These are phyloP conservation scores for Pasiphila rectangulata DNA, from an alignment of 2,888 invertebrate genomes.

Conservation along the genomic window DNA sequence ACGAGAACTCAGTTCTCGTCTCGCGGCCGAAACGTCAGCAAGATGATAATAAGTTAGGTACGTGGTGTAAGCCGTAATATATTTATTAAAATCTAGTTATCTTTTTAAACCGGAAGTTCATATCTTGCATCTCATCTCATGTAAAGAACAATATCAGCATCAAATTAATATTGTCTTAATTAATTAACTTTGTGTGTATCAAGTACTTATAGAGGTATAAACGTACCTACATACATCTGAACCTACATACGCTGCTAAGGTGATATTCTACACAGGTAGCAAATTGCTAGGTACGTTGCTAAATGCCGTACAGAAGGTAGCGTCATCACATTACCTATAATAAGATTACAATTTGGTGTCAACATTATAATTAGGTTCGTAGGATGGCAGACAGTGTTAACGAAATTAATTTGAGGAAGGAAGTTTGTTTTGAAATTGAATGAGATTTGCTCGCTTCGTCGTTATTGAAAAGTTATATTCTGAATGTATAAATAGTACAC, in stretches of 20 bases:
- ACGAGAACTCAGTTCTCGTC: no score
- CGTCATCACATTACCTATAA: conserved; percentile 18
- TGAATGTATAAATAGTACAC: no score
- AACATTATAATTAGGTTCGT: conserved; percentile 22
- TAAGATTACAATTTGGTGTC: conserved; percentile 26
- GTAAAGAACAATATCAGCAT: no score
- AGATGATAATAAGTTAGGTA: no score
- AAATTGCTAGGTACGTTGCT: background rate
- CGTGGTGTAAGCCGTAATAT: no score
- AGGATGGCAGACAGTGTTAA: conserved; percentile 13
- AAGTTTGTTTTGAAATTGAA: background rate
- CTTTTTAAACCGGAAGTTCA: no score
- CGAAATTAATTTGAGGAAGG: conserved; percentile 1
- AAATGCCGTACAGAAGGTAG: conserved; percentile 13
- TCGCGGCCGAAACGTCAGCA: no score
- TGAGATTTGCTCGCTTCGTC: conserved; percentile 5
- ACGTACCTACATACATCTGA: no score
- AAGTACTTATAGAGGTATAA: conserved; percentile 5
- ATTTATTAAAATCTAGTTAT: no score
- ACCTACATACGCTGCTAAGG: conserved; percentile 5
- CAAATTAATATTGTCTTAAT: conserved; percentile 4
- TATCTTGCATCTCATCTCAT: no score
- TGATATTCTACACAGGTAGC: background rate
- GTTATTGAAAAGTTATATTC: background rate
- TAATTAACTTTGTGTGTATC: conserved; percentile 3